A percentile compares a stretch with the other conserved stretches of the same genome.
These are phyloP conservation scores for Crypturellus tataupa DNA, from an alignment of 2,797 vertebrate species.

Conservation along the genomic window DNA sequence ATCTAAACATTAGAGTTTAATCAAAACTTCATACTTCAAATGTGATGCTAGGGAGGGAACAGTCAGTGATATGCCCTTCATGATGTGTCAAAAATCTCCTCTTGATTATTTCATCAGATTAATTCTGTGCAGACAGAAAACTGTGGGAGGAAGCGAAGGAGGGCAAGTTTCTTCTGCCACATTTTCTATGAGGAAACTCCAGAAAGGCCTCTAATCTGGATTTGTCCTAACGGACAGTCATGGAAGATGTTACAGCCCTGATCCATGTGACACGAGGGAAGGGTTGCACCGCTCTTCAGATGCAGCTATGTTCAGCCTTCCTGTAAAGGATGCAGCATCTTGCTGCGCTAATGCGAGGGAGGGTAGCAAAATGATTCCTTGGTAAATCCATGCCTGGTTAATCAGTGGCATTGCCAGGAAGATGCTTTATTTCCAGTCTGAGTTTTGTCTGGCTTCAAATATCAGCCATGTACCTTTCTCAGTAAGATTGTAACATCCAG, in stretches of 20 bases:
- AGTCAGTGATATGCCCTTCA: neutral
- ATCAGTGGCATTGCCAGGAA: neutral
- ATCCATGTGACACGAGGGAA: neutral
- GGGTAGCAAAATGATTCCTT: neutral
- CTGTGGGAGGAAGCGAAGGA: neutral
- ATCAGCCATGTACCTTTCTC: neutral
- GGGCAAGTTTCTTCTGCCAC: accelerated
- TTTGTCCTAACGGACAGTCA: neutral
- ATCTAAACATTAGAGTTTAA: neutral
- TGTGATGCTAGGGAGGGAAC: neutral
- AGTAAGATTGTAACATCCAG: neutral
- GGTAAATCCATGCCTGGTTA: neutral
- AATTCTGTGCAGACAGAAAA: neutral
- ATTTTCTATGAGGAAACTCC: neutral
- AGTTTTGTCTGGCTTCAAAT: neutral
- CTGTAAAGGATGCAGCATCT: neutral
- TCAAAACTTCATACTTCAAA: neutral
- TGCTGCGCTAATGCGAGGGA: neutral
- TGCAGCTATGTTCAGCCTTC: neutral
- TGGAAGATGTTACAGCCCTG: neutral
- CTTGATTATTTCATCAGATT: neutral
- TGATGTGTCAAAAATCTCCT: neutral
- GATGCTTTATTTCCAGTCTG: neutral
- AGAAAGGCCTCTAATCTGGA: neutral
- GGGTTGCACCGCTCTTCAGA: accelerated